These are phyloP conservation scores for Copidosoma floridanum DNA, from an alignment of 1,140 invertebrate species.

Conservation along the genomic window DNA sequence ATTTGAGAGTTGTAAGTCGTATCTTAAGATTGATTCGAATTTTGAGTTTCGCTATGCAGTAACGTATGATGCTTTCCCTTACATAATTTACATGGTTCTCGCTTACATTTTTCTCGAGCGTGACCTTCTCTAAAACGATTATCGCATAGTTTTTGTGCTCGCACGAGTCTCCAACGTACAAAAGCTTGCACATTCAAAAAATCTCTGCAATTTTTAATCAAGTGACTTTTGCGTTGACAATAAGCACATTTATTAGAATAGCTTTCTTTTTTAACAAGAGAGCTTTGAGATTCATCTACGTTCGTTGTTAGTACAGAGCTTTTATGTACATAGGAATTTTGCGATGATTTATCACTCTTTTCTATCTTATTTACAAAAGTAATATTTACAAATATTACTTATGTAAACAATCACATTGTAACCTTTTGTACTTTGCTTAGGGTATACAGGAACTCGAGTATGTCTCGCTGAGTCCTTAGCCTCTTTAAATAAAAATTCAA, in stretches of 20 bases:
- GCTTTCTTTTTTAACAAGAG: neutral
- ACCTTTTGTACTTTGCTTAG: too few relatives aligned
- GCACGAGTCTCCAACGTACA: neutral
- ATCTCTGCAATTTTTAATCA: neutral
- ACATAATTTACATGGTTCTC: neutral
- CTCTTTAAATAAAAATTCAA: too few relatives aligned
- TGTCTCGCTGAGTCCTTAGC: too few relatives aligned
- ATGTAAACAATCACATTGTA: too few relatives aligned
- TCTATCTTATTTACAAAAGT: too few relatives aligned
- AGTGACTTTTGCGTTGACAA: neutral
- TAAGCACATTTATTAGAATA: neutral
- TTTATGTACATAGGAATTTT: neutral
- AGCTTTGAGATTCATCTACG: neutral
- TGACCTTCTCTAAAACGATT: neutral
- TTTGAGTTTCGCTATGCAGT: neutral
- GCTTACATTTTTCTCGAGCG: neutral
- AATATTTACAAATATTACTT: too few relatives aligned
- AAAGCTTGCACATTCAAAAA: neutral
- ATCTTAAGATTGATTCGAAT: neutral
- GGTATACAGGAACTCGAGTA: too few relatives aligned
- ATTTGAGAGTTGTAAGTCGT: neutral
- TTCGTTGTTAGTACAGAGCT: neutral
- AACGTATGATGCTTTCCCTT: neutral
- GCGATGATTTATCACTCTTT: neutral
- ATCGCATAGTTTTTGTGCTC: neutral